These are phyloP conservation scores for Diadegma fenestrale DNA, from an alignment of 2,888 invertebrate species.

Conservation along the genomic window DNA sequence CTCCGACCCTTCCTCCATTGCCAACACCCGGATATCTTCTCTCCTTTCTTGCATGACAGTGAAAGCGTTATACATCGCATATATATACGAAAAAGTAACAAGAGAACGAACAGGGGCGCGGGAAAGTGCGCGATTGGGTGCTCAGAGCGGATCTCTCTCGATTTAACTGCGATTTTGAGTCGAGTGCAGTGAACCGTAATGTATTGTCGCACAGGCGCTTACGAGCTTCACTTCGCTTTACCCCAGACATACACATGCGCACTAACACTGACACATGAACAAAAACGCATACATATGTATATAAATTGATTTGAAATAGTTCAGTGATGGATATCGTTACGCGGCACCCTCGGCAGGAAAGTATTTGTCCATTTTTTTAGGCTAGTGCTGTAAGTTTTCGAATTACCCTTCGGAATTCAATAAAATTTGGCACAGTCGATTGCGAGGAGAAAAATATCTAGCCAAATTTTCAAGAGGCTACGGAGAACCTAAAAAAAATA, in stretches of 20 bases:
- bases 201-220: slow-evolving; percentile 77
- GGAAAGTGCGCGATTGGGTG: slow-evolving; percentile 52
- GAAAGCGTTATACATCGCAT: slow-evolving; percentile 7
- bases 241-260: slow-evolving; percentile 60
- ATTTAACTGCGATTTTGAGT: slow-evolving; percentile 74
- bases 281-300: slow-evolving; percentile 41
- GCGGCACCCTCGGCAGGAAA: background rate
- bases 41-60: slow-evolving; percentile 18
- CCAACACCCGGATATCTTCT: slow-evolving; percentile 31
- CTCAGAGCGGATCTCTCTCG: slow-evolving; percentile 69
- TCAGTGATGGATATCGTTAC: slow-evolving; percentile 28
- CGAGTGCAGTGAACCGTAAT: slow-evolving; percentile 80
- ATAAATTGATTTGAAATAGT: background rate
- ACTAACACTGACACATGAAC: slow-evolving; percentile 18
- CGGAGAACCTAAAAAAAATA: no score
- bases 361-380: background rate
- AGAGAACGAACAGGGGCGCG: slow-evolving; percentile 51
- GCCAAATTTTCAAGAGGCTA: no score
- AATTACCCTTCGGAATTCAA: no score
- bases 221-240: slow-evolving; percentile 56
- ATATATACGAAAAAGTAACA: slow-evolving; percentile 45
- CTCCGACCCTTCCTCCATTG: slow-evolving; percentile 18
- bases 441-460: no score
- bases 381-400: no score
- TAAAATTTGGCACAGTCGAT: no score